phyloP scores from a whole-genome alignment of 2,888 invertebrate species.

The Notodonta ziczac region DNA sequence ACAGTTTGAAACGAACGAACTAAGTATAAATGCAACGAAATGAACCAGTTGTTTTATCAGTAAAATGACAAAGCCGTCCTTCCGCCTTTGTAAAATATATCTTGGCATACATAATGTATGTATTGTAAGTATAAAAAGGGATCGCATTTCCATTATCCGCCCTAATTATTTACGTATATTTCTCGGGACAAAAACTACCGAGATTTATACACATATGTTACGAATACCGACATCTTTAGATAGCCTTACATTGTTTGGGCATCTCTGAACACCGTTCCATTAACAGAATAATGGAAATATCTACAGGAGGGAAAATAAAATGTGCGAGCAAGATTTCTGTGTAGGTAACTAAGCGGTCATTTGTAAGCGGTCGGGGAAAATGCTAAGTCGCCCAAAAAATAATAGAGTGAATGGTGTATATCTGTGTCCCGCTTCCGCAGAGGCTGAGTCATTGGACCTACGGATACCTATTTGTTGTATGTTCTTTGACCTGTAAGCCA shows the following conservation, averaged over 20 bases:
- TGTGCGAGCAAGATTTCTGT: slow-evolving; percentile 71
- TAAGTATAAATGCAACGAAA: no score
- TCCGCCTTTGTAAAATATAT: slow-evolving; percentile 14
- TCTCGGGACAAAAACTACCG: slow-evolving; percentile 18
- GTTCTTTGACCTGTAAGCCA: no score
- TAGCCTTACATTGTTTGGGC: slow-evolving; percentile 68
- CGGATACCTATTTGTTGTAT: no score
- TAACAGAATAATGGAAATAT: slow-evolving; percentile 77
- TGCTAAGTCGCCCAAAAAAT: slow-evolving; percentile 76
- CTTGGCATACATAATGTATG: slow-evolving; percentile 9
- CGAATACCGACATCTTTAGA: slow-evolving; percentile 50
- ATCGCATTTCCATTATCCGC: slow-evolving; percentile 12
- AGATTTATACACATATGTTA: slow-evolving; percentile 37
- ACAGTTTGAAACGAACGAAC: no score
- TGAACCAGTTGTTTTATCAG: background rate
- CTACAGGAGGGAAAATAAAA: slow-evolving; percentile 72
- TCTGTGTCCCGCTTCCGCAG: slow-evolving; percentile 33
- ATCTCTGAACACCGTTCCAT: slow-evolving; percentile 71
- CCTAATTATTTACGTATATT: slow-evolving; percentile 27
- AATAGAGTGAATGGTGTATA: slow-evolving; percentile 55
- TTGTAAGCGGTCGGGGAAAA: slow-evolving; percentile 79
- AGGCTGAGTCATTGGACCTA: no score
- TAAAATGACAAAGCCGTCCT: slow-evolving; percentile 17
- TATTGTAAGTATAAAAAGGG: slow-evolving; percentile 2
- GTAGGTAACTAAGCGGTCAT: slow-evolving; percentile 76